Conservation (phyloP, 2,113 vertebrate genomes). For the Nesogale talazaci region DNA sequence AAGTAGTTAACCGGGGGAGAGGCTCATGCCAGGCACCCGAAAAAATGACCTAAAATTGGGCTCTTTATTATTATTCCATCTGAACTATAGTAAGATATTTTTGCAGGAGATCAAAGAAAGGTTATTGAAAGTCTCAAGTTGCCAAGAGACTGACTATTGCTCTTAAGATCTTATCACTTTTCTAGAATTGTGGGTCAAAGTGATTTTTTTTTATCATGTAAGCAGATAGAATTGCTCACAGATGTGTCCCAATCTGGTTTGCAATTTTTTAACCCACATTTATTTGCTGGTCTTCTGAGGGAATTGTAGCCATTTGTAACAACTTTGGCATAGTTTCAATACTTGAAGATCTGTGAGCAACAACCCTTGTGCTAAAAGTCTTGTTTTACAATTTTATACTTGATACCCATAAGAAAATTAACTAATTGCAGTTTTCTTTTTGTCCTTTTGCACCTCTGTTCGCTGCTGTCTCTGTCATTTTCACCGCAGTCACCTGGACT, state of each 20-base stretch:
- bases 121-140: constrained; percentile 70
- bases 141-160: background rate
- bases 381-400: constrained; percentile 81
- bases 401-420: constrained; percentile 86
- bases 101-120: background rate
- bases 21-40: background rate
- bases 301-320: background rate
- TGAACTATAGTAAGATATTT: background rate
- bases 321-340: constrained; percentile 49
- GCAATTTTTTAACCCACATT: background rate
- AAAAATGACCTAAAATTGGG: constrained; percentile 32
- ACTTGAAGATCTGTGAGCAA: constrained; percentile 70
- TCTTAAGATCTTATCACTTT: constrained; percentile 21
- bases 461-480: constrained; percentile 82
- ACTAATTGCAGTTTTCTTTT: constrained; percentile 98
- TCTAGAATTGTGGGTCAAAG: constrained; percentile 33
- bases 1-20: constrained; percentile 1
- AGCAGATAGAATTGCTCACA: background rate
- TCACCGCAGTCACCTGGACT: constrained; percentile 87
- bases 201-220: background rate
- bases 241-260: background rate
- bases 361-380: constrained; percentile 77
- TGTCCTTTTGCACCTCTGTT: constrained; percentile 92
- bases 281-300: background rate
- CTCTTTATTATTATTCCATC: constrained; percentile 8